Percentiles rank a stretch among this genome's conserved stretches.
phyloP scores from a whole-genome alignment of 2,113 vertebrate species.

The human (Homo sapiens) region GRCh38 chr3:21429501-21430000 shows the following conservation, averaged over 20 bases:
- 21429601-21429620: constrained; percentile 20
- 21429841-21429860: not conserved
- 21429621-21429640: not conserved
- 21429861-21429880: not conserved
- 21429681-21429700: not conserved
- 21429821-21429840: not conserved
- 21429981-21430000: not conserved
- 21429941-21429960: not conserved
- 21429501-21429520: not conserved
- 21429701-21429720: not conserved
- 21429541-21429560: constrained; percentile 2
- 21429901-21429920: not conserved
- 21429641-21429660: not conserved
- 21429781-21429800: not conserved
- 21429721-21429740: not conserved
- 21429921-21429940: not conserved
- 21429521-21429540: not conserved
- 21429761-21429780: not conserved
- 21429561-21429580: not conserved
- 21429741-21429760: not conserved
- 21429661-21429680: not conserved
- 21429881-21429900: not conserved
- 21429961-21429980: not conserved
- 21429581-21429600: not conserved
- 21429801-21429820: not conserved